A percentile compares a stretch with the other conserved stretches of the same genome.
Evolutionary conservation across 2,113 vertebrate species (phyloP).

Genomic region (Atlantisia rogersi): DNA sequence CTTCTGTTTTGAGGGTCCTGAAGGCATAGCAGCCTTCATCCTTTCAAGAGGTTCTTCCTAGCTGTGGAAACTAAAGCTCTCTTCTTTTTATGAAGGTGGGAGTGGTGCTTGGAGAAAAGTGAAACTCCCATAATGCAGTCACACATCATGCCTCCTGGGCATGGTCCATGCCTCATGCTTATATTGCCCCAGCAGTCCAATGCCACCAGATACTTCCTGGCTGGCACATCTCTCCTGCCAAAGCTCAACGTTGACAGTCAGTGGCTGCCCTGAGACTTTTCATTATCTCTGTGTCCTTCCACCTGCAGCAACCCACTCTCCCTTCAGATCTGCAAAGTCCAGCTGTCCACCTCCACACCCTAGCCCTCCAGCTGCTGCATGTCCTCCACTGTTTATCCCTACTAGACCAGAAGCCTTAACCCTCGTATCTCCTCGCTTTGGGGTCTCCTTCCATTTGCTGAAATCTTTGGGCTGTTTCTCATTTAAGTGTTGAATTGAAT

Average conservation of each 20-base stretch:
- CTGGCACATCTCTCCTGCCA: background rate
- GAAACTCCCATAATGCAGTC: background rate
- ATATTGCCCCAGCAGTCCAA: background rate
- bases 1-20: background rate
- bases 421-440: accelerated
- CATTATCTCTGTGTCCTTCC: background rate
- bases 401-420: background rate
- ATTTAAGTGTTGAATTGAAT: background rate
- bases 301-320: background rate
- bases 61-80: background rate
- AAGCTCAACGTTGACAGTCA: background rate
- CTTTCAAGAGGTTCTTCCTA: background rate
- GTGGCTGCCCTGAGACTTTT: background rate
- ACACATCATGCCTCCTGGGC: background rate
- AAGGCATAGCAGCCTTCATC: background rate
- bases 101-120: background rate
- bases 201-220: background rate
- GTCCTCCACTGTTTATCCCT: background rate
- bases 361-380: background rate
- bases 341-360: background rate
- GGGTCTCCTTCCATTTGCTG: background rate
- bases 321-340: background rate
- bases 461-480: background rate
- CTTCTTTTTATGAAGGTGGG: background rate
- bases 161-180: background rate